Evolutionary conservation across 2,888 invertebrate genomes (phyloP), one percentile per base, ranked within the genome.

Genomic region (Allacma fusca): DNA sequence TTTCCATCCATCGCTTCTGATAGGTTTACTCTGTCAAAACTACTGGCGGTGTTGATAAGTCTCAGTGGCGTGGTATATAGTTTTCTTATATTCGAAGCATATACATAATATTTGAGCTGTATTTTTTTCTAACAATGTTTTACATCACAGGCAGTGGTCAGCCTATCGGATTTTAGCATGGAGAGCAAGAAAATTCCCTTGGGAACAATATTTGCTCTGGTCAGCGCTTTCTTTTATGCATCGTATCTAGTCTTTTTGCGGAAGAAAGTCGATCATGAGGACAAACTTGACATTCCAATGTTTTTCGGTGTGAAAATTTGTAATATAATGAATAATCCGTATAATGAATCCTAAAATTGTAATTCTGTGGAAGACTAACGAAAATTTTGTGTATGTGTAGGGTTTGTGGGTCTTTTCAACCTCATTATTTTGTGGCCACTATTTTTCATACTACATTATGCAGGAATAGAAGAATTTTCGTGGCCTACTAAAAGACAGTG

Each of bases 401-500:
- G 98, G 80, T 94, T 98, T 86, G 95, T 98, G 81, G 98, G 98
- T 4, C 89, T 98, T 65, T 94, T 96, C 86, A 95, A 94, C 87
- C 88, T 94, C n/a, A 87, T 95, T 77, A 87, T 95, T 21, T 88
- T 96, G 84, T 98, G 97, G 96, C 95, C 95, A 75, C 88, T 94
- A 82, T 94, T 98, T 86, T 93, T 96, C 81, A 89, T 95, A 78
- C 89, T 98, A 50, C 94, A 97, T 87, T 93, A 92, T 82, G 91
- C 91, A 21, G 86, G 85, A 84, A 90, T 92, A 84, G 98, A 98
- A 88, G 89, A 89, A 62, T 95, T 96, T 81, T 93, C 94, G 86
- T 91, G 94, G 90, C 97, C 97, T 21, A 91, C 92, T 84, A 90
- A 91, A 79, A 91, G 91, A 77, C 94, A 96, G 86, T 93, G 95